Conservation (phyloP, 2,797 vertebrate species). For the Neostethus bicornis region DNA sequence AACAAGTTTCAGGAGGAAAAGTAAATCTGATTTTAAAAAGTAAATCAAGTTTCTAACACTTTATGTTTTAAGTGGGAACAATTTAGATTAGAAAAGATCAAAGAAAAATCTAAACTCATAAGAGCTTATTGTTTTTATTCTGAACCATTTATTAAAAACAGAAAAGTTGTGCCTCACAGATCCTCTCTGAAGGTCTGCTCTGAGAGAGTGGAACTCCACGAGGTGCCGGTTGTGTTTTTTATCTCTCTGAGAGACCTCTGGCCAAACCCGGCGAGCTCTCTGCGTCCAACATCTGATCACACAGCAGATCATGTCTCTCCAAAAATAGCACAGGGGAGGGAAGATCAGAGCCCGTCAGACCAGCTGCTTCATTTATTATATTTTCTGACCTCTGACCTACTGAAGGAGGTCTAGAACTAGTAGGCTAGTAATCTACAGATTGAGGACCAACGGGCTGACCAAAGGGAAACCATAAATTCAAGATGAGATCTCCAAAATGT, state of each 20-base stretch:
- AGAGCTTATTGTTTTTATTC: too few relatives aligned
- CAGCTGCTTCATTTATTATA: conserved; percentile 71
- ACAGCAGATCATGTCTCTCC: conserved; percentile 68
- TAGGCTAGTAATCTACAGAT: conserved; percentile 15
- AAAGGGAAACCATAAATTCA: too few relatives aligned
- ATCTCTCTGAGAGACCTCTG: conserved; percentile 46
- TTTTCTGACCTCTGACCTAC: conserved; percentile 64
- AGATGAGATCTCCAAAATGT: too few relatives aligned
- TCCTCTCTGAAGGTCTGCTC: not conserved
- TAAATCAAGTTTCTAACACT: too few relatives aligned
- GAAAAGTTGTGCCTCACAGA: too few relatives aligned
- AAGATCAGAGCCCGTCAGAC: conserved; percentile 49
- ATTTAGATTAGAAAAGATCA: too few relatives aligned
- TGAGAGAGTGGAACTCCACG: conserved; percentile 16
- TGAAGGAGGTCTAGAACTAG: conserved; percentile 40
- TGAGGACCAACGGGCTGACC: conserved; percentile 1
- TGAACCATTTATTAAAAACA: too few relatives aligned
- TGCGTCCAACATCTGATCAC: conserved; percentile 68
- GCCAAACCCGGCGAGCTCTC: conserved; percentile 46
- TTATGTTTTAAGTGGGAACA: too few relatives aligned
- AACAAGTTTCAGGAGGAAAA: too few relatives aligned
- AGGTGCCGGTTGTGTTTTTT: conserved; percentile 39
- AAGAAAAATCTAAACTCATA: too few relatives aligned
- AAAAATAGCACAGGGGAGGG: conserved; percentile 70
- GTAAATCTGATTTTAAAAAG: too few relatives aligned